Base-by-base conservation (phyloP, 2,113 vertebrate species). In the Thamnaconus septentrionalis region DNA sequence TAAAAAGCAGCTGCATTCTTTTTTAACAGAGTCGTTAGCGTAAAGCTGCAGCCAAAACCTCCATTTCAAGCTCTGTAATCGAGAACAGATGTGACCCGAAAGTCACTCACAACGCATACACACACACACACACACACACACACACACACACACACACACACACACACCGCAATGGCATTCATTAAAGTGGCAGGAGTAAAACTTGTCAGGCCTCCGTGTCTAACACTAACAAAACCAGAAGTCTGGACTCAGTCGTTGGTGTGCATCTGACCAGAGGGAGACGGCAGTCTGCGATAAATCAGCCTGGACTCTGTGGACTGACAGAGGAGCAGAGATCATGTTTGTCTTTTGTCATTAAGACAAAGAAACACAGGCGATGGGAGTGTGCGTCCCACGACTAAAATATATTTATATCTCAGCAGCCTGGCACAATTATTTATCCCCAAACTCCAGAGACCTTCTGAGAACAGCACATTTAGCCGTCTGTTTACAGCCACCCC, bases 211-310 rank as follows among this genome's bases (percentile, higher is more conserved):
- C 7, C 40, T 31, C 39, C 50, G 48, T 63, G 48, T 76, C 10
- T 64, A 59, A 67, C 45, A 41, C 69, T 53, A 76, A 68, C 71
- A 76, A 49, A 62, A 69, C 62, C 66, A 39, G 65, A 53, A 58
- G 59, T 44, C 69, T 71, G 61, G 70, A 74, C 59, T 75, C 57
- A 41, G 6, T 77, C 60, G 62, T 42, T 11, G 56, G 54, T 61
- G 12, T 56, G 48, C 72, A 58, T 78, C 70, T 54, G 51, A 11
- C 8, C 49, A 57, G 5, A 53, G 58, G 59, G 49, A 56, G 58
- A 42, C 40, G 6, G 64, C 65, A 64, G 61, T 7, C 50, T 41
- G 42, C 8, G 8, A 56, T 72, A 54, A 64, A 77, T 77, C 76
- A 65, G 59, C 50, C 8, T 56, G 61, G 54, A 56, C 8, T 4